Percentiles rank a stretch among this genome's conserved stretches.
phyloP scores from a whole-genome alignment of 2,888 invertebrate species.

The Lingula anatina region DNA sequence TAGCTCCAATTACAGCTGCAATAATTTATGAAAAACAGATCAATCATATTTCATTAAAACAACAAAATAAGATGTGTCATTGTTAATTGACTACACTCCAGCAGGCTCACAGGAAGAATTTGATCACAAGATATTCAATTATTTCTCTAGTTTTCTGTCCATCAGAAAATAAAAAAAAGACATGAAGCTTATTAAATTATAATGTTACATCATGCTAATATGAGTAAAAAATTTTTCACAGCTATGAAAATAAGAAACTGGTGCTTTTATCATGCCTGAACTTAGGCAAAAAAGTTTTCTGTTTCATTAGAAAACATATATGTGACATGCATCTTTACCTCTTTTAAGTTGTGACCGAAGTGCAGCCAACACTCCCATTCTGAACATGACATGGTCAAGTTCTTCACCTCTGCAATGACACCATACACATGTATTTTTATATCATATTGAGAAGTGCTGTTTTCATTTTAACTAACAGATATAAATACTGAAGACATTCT shows the following conservation, averaged over 20 bases:
- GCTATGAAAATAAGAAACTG: background rate
- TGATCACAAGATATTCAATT: too few relatives aligned
- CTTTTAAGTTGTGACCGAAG: constrained; percentile 77
- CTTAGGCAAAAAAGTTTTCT: too few relatives aligned
- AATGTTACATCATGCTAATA: background rate
- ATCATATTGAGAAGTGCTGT: constrained; percentile 3
- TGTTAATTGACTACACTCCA: background rate
- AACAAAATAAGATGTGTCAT: background rate
- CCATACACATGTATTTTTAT: background rate
- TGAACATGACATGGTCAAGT: constrained; percentile 85
- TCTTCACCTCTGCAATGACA: constrained; percentile 67
- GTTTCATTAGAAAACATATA: background rate
- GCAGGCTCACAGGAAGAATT: too few relatives aligned
- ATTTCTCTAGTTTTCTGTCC: too few relatives aligned
- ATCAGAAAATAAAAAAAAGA: too few relatives aligned
- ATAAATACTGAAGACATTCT: background rate
- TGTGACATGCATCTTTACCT: constrained; percentile 56
- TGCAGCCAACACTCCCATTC: constrained; percentile 89
- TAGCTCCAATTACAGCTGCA: constrained; percentile 65
- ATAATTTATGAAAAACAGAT: background rate
- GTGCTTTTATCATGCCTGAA: too few relatives aligned
- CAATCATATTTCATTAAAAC: background rate
- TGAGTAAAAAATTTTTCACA: background rate
- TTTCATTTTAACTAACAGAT: background rate
- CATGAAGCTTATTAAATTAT: too few relatives aligned